These are phyloP conservation scores for Crotalus horridus DNA, from an alignment of 2,113 vertebrate species.

Conservation along the genomic window DNA sequence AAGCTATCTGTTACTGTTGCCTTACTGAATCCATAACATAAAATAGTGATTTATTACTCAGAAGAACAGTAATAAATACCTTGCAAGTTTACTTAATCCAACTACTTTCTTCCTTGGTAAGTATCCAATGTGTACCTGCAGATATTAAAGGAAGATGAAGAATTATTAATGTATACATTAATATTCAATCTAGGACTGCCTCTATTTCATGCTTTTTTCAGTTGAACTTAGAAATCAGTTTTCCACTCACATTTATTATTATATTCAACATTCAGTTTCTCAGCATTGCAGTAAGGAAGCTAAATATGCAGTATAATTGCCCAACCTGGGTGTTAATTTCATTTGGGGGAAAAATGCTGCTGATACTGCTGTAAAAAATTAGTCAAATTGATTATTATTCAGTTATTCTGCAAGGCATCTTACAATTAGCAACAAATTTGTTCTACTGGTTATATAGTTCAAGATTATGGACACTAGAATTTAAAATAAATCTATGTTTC, in stretches of 20 bases:
- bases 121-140: constrained; percentile 75
- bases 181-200: not conserved
- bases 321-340: not conserved
- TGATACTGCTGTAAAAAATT: not conserved
- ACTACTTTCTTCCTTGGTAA: constrained; percentile 76
- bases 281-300: not conserved
- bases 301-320: not conserved
- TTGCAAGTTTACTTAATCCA: constrained; percentile 74
- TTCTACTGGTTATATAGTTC: not conserved
- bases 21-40: not conserved
- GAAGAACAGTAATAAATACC: constrained; percentile 47
- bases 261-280: not conserved
- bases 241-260: not conserved
- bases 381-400: not conserved
- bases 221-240: not conserved
- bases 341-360: not conserved
- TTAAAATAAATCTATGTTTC: not conserved
- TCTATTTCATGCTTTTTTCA: not conserved
- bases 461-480: too few relatives aligned
- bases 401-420: not conserved
- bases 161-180: not conserved
- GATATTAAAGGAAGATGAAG: not conserved
- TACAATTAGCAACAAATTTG: not conserved
- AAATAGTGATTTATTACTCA: not conserved
- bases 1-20: not conserved